Evolutionary conservation across 2,888 invertebrate genomes (phyloP), one percentile per base, ranked within the genome.

Genomic region (Drosophila atroscutellata): DNA sequence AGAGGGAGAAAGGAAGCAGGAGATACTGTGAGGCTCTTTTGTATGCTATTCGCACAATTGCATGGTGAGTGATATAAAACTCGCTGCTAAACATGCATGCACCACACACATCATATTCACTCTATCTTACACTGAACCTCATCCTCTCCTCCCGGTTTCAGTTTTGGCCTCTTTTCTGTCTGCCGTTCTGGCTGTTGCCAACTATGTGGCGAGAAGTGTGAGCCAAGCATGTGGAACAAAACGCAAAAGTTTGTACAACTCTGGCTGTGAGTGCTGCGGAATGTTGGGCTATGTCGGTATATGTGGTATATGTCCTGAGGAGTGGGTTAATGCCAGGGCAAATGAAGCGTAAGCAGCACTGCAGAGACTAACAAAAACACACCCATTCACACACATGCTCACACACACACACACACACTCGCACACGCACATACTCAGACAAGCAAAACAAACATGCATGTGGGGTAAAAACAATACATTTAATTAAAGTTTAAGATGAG

Each of bases 401-500:
- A 56, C 32, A 36, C n/a, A 28, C 36, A 50, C 20, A 6, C 54
- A 55, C 28, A 28, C 36, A 39, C 26, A n/a, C 26, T 26, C 51
- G 47, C 24, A 50, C 42, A 42, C n/a, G 7, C 24, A 20, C 34
- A 47, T 18, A 47, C 51, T 11, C 45, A 32, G 7, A 66, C 56
- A 67, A 8, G 54, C 36, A 50, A 36, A 42, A 36, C 51, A 64
- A 39, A 34, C 54, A 57, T 58, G 58, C 42, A 37, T 56, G 36
- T 24, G 55, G 66, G 62, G 51, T 34, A 75, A 85, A 86, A 89
- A 89, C 89, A 86, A 89, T 89, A 89, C 85, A 86, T 86, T 86
- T 86, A 86, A 86, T 86, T 89, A 86, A 89, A 86, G 77, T 86
- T 86, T 85, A 86, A 80, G 85, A 87, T 89, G 80, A 86, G 85